Base-by-base conservation (phyloP, 2,113 vertebrate species). In the Ardeotis arabs region DNA sequence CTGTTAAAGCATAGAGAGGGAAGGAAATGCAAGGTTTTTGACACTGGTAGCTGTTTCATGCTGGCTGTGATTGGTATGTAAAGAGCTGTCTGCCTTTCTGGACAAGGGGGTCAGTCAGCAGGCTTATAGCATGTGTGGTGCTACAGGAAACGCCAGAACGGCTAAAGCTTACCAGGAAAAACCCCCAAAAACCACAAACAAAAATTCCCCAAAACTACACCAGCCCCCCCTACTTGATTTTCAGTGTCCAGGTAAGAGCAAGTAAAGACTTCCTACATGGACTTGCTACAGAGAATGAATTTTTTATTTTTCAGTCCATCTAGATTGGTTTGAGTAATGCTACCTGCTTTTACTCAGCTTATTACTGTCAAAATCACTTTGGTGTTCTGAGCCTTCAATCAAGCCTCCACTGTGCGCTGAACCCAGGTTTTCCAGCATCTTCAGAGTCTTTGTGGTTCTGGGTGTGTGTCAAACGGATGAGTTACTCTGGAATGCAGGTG, bases 401-500 rank as follows among this genome's bases (percentile, higher is more conserved):
- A 56, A 82, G 53, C 44, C 52, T 74, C 23, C 95, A 79, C 76
- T 72, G 62, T 72, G 62, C 67, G 16, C 62, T 62, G 85, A 68
- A 10, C 74, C 68, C 37, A 39, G 39, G 15, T 85, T 62, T 60
- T 77, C 67, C 50, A 81, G 79, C 56, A 45, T 25, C 83, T 70
- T 74, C 41, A 39, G 78, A 49, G 31, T 35, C 47, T 74, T 6
- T 84, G 70, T 64, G 80, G 56, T 41, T 72, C 9, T 69, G 74
- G 33, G 44, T 24, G 39, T 45, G 29, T 92, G 69, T 84, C 80
- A 76, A 37, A 45, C 16, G 52, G 39, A 39, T 63, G 85, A 79
- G 75, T 87, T 87, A 53, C 55, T 93, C 87, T 63, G 94, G 82
- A 84, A 84, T 81, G 72, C 75, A 84, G 17, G 50, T 59, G 25